These are phyloP conservation scores for Parazoanthus atlanticus DNA, from an alignment of 92 coral and sea anemone genomes.

Conservation along the genomic window DNA sequence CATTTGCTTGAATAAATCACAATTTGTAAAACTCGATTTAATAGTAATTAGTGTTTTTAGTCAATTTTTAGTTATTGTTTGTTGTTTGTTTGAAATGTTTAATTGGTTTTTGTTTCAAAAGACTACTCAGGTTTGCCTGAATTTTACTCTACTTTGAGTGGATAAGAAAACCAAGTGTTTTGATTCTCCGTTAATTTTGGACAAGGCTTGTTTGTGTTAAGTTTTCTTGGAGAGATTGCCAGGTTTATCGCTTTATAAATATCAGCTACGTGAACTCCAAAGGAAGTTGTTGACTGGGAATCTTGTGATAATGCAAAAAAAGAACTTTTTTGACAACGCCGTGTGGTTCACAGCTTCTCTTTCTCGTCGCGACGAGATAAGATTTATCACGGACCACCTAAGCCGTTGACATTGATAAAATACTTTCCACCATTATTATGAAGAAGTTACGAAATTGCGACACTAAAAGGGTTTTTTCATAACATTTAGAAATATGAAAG, in stretches of 20 bases:
- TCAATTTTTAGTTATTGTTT: not conserved
- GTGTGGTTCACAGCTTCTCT: constrained; percentile 11
- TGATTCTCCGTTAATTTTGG: constrained; percentile 1
- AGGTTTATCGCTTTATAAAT: constrained; percentile 27
- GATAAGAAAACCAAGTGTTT: not conserved
- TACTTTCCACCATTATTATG: not conserved
- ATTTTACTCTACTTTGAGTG: not conserved
- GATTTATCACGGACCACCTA: constrained; percentile 32
- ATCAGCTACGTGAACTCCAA: constrained; percentile 22
- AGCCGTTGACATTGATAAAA: constrained; percentile 2
- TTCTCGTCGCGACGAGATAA: constrained; percentile 48
- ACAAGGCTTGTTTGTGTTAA: not conserved
- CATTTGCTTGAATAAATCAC: constrained; percentile 5
- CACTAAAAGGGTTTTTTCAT: not conserved
- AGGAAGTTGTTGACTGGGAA: constrained; percentile 16
- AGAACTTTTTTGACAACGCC: constrained; percentile 1
- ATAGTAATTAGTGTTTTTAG: constrained; percentile 3
- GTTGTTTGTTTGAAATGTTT: constrained; percentile 4
- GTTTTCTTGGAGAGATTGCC: constrained; percentile 4
- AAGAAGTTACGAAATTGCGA: not conserved
- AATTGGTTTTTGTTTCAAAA: not conserved
- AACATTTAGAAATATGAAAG: not conserved
- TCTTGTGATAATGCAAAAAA: constrained; percentile 20
- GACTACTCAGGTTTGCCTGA: not conserved
- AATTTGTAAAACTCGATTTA: not conserved